Conservation (phyloP, 2,797 vertebrate species). For the Semaprochilodus insignis region DNA sequence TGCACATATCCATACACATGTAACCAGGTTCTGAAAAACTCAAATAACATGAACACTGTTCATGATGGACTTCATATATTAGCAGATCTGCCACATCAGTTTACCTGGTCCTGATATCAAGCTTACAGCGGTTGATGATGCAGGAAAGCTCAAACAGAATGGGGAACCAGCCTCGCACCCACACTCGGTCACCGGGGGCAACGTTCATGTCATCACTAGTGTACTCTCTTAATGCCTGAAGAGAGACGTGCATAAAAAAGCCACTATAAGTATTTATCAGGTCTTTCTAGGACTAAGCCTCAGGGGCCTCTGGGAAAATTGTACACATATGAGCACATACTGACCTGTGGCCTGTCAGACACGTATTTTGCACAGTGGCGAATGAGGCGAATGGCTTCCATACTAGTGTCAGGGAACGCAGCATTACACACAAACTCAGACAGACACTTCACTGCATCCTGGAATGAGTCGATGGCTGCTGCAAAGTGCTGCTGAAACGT, state of each 20-base stretch:
- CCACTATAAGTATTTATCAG: background rate
- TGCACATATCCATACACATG: slow-evolving; percentile 12
- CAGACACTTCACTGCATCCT: slow-evolving; percentile 95
- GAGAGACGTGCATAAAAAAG: background rate
- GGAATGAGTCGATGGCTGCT: slow-evolving; percentile 94
- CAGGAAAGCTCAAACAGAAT: slow-evolving; percentile 96
- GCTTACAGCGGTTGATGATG: slow-evolving; percentile 95
- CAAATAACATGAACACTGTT: background rate
- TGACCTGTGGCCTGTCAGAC: slow-evolving; percentile 92
- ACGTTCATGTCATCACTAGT: slow-evolving; percentile 98
- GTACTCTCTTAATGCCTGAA: slow-evolving; percentile 91
- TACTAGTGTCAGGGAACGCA: slow-evolving; percentile 94
- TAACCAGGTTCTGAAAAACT: background rate
- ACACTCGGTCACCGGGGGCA: slow-evolving; percentile 92
- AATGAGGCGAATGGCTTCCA: slow-evolving; percentile 95
- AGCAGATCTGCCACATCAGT: background rate
- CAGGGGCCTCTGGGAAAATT: background rate
- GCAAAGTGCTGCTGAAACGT: slow-evolving; percentile 93
- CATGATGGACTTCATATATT: background rate
- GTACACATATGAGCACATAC: background rate
- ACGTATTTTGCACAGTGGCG: slow-evolving; percentile 94
- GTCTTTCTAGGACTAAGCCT: background rate
- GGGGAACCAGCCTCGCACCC: slow-evolving; percentile 98
- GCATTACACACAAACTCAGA: slow-evolving; percentile 96
- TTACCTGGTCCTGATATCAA: slow-evolving; percentile 94